Conservation (phyloP, 2,797 vertebrate genomes). For the Sebastes miniatus region DNA sequence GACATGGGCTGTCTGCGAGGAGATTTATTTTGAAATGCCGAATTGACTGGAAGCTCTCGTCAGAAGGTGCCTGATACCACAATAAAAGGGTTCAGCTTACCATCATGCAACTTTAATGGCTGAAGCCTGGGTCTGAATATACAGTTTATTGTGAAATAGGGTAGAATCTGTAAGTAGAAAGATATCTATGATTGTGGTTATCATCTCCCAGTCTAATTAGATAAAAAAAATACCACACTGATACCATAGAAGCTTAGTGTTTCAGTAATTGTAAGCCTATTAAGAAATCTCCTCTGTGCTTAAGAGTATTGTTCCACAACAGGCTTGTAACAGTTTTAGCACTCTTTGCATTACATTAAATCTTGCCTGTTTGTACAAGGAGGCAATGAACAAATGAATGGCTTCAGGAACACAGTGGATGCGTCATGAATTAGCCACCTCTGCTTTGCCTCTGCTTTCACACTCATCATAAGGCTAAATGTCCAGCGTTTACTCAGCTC, state of each 20-base stretch:
- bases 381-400: not conserved
- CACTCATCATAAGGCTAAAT: not conserved
- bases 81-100: constrained; percentile 27
- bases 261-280: not conserved
- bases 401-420: not conserved
- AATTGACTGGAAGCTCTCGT: constrained; percentile 25
- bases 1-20: constrained; percentile 1
- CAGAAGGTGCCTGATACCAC: constrained; percentile 23
- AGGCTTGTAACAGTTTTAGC: not conserved
- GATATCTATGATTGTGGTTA: not conserved
- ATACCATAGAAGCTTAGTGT: not conserved
- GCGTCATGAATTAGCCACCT: not conserved
- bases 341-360: not conserved
- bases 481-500: not conserved
- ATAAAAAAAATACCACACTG: not conserved
- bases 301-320: not conserved
- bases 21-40: constrained; percentile 24
- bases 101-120: constrained; percentile 29
- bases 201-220: not conserved
- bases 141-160: not conserved
- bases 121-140: not conserved
- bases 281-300: not conserved
- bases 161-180: not conserved
- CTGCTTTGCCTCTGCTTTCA: not conserved
- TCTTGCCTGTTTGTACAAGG: not conserved